Conservation (phyloP, 2,113 vertebrate genomes). For the Chaetops frenatus region DNA sequence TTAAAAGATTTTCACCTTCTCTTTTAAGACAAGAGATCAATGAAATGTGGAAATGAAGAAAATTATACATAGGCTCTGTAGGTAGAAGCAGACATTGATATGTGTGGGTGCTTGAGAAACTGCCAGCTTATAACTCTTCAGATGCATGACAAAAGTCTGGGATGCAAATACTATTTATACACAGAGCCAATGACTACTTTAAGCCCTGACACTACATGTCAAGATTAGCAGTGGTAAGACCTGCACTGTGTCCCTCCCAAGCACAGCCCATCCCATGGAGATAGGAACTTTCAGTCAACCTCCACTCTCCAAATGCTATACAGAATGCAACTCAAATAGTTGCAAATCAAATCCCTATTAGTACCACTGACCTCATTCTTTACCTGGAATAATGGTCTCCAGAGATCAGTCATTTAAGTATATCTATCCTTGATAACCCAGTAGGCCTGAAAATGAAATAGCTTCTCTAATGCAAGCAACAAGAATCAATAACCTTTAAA, state of each 20-base stretch:
- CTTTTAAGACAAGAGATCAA: not conserved
- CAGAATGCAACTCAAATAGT: not conserved
- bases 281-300: not conserved
- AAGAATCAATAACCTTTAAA: slow-evolving; percentile 72
- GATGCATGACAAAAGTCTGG: not conserved
- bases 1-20: not conserved
- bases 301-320: not conserved
- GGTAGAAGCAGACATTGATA: not conserved
- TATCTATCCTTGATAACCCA: slow-evolving; percentile 40
- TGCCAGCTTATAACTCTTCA: not conserved
- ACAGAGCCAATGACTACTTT: not conserved
- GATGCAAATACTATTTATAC: not conserved
- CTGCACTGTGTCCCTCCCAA: not conserved
- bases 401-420: slow-evolving; percentile 56
- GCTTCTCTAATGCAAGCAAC: slow-evolving; percentile 49
- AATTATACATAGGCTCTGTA: not conserved
- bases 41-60: not conserved
- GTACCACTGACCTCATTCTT: slow-evolving; percentile 49
- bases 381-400: slow-evolving; percentile 41
- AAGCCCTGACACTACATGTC: not conserved
- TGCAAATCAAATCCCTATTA: slow-evolving; percentile 27
- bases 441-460: slow-evolving; percentile 61
- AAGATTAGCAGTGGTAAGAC: not conserved
- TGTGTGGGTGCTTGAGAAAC: not conserved
- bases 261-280: not conserved